phyloP scores from a whole-genome alignment of 2,113 vertebrate genomes.

The Acinonyx jubatus region DNA sequence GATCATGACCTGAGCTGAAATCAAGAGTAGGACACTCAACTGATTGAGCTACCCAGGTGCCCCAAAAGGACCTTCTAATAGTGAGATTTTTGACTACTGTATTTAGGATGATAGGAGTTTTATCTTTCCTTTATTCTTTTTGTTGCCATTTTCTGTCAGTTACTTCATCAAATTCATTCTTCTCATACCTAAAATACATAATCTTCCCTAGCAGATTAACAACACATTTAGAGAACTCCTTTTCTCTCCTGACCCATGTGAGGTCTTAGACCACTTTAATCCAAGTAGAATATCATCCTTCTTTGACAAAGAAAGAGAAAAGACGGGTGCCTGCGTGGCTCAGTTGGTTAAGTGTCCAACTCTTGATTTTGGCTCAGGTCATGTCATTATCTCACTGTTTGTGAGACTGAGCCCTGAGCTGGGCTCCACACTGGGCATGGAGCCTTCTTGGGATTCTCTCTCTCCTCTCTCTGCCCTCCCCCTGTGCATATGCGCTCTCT shows the following conservation, averaged over 20 bases:
- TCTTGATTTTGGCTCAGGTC: too few species aligned
- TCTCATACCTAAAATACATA: neutral
- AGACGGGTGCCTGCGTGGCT: too few species aligned
- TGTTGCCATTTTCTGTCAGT: neutral
- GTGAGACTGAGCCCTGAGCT: too few species aligned
- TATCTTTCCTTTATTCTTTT: neutral
- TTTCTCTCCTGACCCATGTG: neutral
- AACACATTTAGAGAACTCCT: neutral
- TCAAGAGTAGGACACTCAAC: too few species aligned
- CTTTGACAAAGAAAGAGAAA: slow-evolving; percentile 12
- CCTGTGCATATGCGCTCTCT: too few species aligned
- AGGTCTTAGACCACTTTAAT: neutral
- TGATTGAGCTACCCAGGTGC: too few species aligned
- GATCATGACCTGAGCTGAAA: too few species aligned
- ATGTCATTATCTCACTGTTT: too few species aligned
- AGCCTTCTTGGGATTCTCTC: too few species aligned
- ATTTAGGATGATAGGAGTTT: neutral
- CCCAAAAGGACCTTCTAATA: neutral
- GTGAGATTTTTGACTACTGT: neutral
- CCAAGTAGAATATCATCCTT: neutral
- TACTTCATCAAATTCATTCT: neutral
- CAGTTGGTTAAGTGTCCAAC: too few species aligned
- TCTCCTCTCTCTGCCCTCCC: too few species aligned
- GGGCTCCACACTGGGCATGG: too few species aligned
- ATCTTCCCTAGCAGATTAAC: neutral